These are phyloP conservation scores for Vombatus ursinus DNA, from an alignment of 2,113 vertebrate species.

Conservation along the genomic window DNA sequence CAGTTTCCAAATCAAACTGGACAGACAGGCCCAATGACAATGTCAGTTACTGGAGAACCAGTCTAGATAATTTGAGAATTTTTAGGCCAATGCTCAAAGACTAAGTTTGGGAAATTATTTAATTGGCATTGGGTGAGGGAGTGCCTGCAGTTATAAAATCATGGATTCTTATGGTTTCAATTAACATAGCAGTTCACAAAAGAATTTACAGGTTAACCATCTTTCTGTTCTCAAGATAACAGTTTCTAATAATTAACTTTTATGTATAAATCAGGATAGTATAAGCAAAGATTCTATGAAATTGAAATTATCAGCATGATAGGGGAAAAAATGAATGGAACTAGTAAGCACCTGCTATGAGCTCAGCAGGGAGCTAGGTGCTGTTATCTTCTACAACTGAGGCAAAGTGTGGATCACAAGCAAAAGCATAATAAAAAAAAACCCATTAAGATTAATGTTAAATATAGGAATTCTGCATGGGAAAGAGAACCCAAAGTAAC, in stretches of 20 bases:
- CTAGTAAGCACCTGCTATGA: neutral
- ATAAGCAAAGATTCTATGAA: neutral
- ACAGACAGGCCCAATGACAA: neutral
- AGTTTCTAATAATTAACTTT: neutral
- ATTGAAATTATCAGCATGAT: neutral
- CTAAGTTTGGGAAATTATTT: neutral
- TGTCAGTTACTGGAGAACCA: neutral
- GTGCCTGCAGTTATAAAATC: neutral
- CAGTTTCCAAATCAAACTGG: neutral
- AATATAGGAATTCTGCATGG: neutral
- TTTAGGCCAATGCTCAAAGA: neutral
- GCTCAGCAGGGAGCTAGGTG: neutral
- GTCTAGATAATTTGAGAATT: neutral
- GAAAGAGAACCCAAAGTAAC: neutral
- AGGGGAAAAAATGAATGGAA: neutral
- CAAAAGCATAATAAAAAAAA: neutral
- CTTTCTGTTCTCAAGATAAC: neutral
- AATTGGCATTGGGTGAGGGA: neutral
- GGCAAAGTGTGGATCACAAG: neutral
- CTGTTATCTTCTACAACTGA: neutral
- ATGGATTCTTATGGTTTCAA: neutral
- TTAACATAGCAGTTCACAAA: neutral
- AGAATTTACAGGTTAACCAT: neutral
- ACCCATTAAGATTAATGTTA: neutral
- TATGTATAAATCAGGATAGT: neutral